Conservation (phyloP, 2,888 invertebrate genomes). For the Lordiphosa andalusiaca region DNA sequence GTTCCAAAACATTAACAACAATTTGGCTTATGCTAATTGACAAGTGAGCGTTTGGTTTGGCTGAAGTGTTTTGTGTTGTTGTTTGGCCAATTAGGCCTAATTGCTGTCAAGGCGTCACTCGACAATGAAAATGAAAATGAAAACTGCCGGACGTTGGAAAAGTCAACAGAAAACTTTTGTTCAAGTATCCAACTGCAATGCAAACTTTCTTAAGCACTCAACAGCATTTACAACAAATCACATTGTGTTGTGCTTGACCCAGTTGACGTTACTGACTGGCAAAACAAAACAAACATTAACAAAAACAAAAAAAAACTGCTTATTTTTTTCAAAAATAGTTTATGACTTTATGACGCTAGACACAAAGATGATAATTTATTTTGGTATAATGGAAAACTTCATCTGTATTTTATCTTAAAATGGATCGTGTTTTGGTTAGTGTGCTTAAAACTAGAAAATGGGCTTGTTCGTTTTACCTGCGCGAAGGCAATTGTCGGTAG, state of each 20-base stretch:
- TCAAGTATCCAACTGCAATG: not conserved
- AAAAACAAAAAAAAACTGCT: no score
- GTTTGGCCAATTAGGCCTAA: conserved; percentile 51
- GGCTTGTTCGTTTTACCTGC: no score
- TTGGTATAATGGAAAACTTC: no score
- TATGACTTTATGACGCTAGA: no score
- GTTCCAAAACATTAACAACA: not conserved
- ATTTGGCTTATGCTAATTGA: conserved; percentile 51
- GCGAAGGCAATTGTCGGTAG: no score
- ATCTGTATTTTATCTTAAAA: no score
- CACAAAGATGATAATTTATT: no score
- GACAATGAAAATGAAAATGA: conserved; percentile 35
- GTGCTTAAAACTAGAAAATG: no score
- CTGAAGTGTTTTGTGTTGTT: not conserved
- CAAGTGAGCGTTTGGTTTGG: conserved; percentile 11
- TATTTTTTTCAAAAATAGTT: no score
- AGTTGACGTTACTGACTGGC: not conserved
- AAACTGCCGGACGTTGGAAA: conserved; percentile 35
- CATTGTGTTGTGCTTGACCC: conserved; percentile 6
- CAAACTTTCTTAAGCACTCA: not conserved
- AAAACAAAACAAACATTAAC: no score
- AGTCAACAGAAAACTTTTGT: conserved; percentile 27
- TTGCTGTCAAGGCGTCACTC: conserved; percentile 56
- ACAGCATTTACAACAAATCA: conserved; percentile 3
- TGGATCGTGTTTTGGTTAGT: no score